phyloP scores from a whole-genome alignment of 2,797 vertebrate species.

The Perodicticus potto region DNA sequence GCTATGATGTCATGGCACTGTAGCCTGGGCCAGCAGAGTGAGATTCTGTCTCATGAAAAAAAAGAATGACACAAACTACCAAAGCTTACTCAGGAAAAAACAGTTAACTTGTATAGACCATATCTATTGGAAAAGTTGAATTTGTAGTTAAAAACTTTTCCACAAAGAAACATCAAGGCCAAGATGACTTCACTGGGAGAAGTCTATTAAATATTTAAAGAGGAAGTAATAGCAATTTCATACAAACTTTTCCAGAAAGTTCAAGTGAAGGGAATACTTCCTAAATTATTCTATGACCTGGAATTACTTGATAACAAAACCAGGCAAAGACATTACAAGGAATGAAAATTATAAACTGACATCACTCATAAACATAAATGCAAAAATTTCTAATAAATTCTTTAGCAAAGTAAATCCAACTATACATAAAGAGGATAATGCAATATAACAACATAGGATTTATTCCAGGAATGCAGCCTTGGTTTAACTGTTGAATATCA shows the following conservation, averaged over 20 bases:
- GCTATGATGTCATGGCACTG: too few relatives aligned
- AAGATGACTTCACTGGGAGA: not conserved
- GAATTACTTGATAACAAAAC: not conserved
- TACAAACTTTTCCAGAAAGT: not conserved
- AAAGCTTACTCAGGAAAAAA: not conserved
- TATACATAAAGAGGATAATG: not conserved
- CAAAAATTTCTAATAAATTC: not conserved
- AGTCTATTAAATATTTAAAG: not conserved
- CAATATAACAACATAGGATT: not conserved
- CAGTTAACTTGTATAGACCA: not conserved
- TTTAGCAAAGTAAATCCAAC: not conserved
- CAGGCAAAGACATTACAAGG: not conserved
- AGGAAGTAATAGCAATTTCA: not conserved
- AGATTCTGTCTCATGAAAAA: too few relatives aligned
- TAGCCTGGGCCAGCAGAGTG: too few relatives aligned
- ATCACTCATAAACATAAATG: not conserved
- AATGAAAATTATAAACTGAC: not conserved
- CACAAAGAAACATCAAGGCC: not conserved
- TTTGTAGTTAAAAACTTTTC: slow-evolving; percentile 1
- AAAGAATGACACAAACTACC: not conserved
- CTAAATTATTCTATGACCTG: not conserved
- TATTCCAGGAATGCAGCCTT: not conserved
- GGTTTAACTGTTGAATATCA: not conserved
- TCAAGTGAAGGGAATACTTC: not conserved
- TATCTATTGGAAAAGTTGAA: not conserved